Evolutionary conservation across 2,888 invertebrate genomes (phyloP).

Genomic region (Sminthurides aquaticus): DNA sequence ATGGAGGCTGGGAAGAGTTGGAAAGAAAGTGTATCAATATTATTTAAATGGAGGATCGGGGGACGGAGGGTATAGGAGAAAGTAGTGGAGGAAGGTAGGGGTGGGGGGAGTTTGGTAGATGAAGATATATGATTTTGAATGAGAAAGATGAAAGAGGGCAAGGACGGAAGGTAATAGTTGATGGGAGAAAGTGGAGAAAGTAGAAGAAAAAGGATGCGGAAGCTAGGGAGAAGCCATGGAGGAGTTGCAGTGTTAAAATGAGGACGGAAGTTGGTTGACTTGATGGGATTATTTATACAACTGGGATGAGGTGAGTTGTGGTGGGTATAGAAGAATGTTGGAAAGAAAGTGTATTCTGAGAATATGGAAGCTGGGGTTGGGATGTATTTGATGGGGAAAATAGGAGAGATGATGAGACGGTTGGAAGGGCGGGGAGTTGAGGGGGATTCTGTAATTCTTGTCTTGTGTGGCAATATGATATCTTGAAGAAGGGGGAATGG

Average conservation of each 20-base stretch:
- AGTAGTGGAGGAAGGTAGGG: too few species aligned
- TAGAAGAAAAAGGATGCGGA: not conserved
- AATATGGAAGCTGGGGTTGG: too few species aligned
- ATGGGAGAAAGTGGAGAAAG: not conserved
- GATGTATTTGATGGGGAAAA: too few species aligned
- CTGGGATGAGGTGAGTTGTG: not conserved
- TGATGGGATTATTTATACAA: not conserved
- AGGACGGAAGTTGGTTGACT: not conserved
- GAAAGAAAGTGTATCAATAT: constrained; percentile 3
- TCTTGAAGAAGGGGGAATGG: too few species aligned
- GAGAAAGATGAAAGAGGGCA: not conserved
- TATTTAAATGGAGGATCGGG: not conserved
- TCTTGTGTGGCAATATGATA: too few species aligned
- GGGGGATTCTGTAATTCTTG: too few species aligned
- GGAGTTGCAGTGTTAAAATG: not conserved
- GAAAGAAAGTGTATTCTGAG: too few species aligned
- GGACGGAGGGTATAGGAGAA: too few species aligned
- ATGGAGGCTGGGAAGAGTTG: not conserved
- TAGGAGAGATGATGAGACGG: too few species aligned
- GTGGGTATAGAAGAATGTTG: not conserved
- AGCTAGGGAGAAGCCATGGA: not conserved
- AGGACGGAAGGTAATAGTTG: constrained; percentile 1
- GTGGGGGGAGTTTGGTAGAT: too few species aligned
- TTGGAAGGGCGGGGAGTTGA: too few species aligned
- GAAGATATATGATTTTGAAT: constrained; percentile 6